Percentiles rank a stretch among this genome's conserved stretches.
phyloP scores from a whole-genome alignment of 2,888 invertebrate genomes.

The Pandemis corylana region DNA sequence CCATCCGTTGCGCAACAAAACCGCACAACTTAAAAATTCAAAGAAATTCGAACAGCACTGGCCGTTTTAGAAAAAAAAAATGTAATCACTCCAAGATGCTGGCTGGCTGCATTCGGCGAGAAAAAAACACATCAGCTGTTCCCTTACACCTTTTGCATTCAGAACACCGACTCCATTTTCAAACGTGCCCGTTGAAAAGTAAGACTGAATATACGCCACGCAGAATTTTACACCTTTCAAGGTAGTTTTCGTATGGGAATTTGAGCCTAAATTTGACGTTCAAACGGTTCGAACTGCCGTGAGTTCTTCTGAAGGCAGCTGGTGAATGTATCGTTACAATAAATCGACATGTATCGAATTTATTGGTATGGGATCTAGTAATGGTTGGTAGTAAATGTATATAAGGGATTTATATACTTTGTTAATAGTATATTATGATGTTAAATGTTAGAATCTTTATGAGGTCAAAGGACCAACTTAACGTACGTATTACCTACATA shows the following conservation, averaged over 20 bases:
- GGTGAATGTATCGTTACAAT: constrained; percentile 17
- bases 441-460: neutral
- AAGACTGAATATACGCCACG: constrained; percentile 17
- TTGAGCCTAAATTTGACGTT: neutral
- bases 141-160: constrained; percentile 31
- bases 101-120: constrained; percentile 31
- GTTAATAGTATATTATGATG: neutral
- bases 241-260: neutral
- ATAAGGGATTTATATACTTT: constrained; percentile 22
- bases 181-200: constrained; percentile 19
- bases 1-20: constrained; percentile 39
- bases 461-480: no score
- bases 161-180: constrained; percentile 7
- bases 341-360: constrained; percentile 23
- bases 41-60: constrained; percentile 25
- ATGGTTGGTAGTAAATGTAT: neutral
- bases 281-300: neutral
- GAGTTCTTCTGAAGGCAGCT: constrained; percentile 15
- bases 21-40: constrained; percentile 28
- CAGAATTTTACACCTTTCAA: constrained; percentile 29
- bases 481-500: no score
- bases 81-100: constrained; percentile 31
- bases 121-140: constrained; percentile 41
- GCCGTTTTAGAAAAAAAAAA: constrained; percentile 32
- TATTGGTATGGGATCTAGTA: constrained; percentile 28